These are phyloP conservation scores for Puntigrus tetrazona DNA, from an alignment of 2,113 vertebrate genomes.

Conservation along the genomic window DNA sequence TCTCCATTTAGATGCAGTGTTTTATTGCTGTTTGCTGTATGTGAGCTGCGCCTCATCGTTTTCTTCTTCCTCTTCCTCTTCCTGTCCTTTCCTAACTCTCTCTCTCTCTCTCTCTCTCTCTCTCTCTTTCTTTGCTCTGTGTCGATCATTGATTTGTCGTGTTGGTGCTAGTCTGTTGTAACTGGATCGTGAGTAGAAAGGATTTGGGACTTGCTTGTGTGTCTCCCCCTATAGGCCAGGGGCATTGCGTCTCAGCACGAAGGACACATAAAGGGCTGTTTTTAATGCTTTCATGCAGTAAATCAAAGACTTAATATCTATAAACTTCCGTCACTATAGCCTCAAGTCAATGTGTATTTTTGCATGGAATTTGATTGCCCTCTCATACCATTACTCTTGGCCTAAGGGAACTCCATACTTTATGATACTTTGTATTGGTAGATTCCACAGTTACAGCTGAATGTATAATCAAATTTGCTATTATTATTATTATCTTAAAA, in stretches of 20 bases:
- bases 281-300: constrained; percentile 37
- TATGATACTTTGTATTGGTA: constrained; percentile 46
- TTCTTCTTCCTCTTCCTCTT: constrained; percentile 18
- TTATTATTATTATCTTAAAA: constrained; percentile 44
- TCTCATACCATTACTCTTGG: constrained; percentile 54
- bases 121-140: constrained; percentile 41
- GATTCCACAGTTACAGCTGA: constrained; percentile 43
- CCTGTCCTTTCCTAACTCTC: background rate
- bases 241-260: constrained; percentile 43
- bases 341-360: constrained; percentile 26
- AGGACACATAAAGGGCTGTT: constrained; percentile 28
- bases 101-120: constrained; percentile 26
- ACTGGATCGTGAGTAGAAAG: constrained; percentile 52
- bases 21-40: constrained; percentile 54
- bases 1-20: constrained; percentile 55
- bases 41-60: constrained; percentile 47
- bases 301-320: constrained; percentile 1
- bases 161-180: constrained; percentile 53
- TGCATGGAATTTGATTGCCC: constrained; percentile 43
- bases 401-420: constrained; percentile 55
- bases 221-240: constrained; percentile 56
- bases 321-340: constrained; percentile 2
- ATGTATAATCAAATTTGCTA: constrained; percentile 38
- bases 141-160: constrained; percentile 51
- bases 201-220: constrained; percentile 52